Percentiles rank a stretch among this genome's conserved stretches.
Conservation (phyloP, 2,888 invertebrate genomes). For the Steinernema scapterisci region DNA sequence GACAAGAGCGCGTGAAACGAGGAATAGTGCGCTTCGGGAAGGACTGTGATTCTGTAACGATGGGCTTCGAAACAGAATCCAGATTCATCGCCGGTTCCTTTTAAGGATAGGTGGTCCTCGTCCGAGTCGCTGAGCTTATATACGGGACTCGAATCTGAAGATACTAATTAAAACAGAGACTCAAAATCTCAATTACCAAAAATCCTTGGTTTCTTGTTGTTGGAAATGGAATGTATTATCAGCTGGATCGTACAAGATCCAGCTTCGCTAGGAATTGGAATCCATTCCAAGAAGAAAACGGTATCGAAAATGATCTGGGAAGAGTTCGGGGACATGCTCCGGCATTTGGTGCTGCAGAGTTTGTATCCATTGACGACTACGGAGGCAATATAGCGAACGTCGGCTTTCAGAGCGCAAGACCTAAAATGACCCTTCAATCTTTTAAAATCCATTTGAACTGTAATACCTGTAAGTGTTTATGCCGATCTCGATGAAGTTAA, state of each 20-base stretch:
- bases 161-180: neutral
- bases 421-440: neutral
- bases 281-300: conserved; percentile 19
- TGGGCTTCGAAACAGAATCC: conserved; percentile 18
- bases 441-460: neutral
- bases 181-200: neutral
- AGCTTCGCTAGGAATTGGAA: conserved; percentile 6
- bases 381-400: neutral
- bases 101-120: neutral
- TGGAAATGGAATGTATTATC: neutral
- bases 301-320: neutral
- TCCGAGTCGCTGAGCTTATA: neutral
- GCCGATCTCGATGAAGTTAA: neutral
- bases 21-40: conserved; percentile 11
- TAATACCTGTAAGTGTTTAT: neutral
- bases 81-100: neutral
- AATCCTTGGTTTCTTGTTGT: neutral
- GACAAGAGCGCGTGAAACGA: conserved; percentile 24
- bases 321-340: neutral
- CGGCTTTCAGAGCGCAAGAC: neutral
- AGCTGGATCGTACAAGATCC: neutral
- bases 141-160: neutral
- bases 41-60: conserved; percentile 8
- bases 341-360: conserved; percentile 3
- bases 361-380: conserved; percentile 7